phyloP scores from a whole-genome alignment of 1,140 invertebrate species.

The Uloborus diversus region DNA sequence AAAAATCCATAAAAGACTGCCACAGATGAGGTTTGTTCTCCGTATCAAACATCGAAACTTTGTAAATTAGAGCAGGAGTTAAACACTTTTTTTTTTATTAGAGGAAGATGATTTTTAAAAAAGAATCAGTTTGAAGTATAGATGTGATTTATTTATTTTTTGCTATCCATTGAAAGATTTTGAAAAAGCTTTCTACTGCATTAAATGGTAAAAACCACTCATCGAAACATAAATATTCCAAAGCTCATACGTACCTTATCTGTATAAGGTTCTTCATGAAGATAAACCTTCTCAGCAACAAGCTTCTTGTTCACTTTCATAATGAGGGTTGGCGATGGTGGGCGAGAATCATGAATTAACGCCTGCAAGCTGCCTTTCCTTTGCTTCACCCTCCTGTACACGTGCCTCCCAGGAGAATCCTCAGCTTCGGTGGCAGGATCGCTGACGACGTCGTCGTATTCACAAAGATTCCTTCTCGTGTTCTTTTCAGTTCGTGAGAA shows the following conservation, averaged over 20 bases:
- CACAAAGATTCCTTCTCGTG: conserved; percentile 8
- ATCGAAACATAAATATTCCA: not conserved
- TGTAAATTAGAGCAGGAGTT: no score
- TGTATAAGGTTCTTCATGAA: conserved; percentile 65
- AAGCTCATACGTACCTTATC: no score
- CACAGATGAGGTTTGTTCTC: no score
- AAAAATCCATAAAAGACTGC: no score
- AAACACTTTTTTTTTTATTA: no score
- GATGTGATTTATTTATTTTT: no score
- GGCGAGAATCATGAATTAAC: conserved; percentile 20
- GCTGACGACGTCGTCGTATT: conserved; percentile 46
- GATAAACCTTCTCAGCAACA: conserved; percentile 65
- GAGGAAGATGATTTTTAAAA: no score
- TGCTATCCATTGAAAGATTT: not conserved
- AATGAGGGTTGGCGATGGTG: conserved; percentile 40
- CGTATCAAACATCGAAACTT: no score
- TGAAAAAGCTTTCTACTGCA: not conserved
- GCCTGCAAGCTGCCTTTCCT: conserved; percentile 49
- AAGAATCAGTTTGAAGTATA: no score
- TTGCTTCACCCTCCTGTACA: conserved; percentile 44
- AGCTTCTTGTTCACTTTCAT: conserved; percentile 61
- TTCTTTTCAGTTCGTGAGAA: conserved; percentile 27
- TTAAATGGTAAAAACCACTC: not conserved
- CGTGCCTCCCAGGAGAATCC: conserved; percentile 42
- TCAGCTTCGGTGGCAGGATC: conserved; percentile 42